These are phyloP conservation scores for Halisarca cf. caerulea DNA, from an alignment of 37 sponge, comb jelly and placozoan species.

Conservation along the genomic window DNA sequence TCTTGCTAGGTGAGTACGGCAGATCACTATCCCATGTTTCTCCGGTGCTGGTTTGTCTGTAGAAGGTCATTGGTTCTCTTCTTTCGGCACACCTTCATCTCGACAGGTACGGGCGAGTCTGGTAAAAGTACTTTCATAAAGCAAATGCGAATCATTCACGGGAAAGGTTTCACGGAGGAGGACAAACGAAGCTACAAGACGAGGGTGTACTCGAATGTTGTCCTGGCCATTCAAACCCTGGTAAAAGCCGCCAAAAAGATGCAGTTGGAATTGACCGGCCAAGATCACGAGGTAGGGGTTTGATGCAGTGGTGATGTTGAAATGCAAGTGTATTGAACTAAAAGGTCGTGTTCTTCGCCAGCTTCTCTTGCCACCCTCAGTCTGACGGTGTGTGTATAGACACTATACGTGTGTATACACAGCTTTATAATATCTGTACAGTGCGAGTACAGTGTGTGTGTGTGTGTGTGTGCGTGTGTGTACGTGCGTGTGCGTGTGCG, in stretches of 20 bases:
- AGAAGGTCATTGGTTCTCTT: not conserved
- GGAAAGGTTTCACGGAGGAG: constrained; percentile 76
- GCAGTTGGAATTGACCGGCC: constrained; percentile 24
- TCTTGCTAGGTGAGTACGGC: constrained; percentile 85
- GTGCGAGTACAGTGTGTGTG: too few species aligned
- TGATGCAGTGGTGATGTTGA: too few species aligned
- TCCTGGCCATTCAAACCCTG: constrained; percentile 67
- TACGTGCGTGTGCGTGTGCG: too few species aligned
- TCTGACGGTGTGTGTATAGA: too few species aligned
- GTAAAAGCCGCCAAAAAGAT: constrained; percentile 55
- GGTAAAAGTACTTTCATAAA: constrained; percentile 99
- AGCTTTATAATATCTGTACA: too few species aligned
- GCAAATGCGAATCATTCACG: constrained; percentile 98
- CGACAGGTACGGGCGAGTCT: constrained; percentile 92
- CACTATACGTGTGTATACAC: too few species aligned
- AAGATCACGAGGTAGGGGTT: constrained; percentile 28
- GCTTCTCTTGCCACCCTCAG: too few species aligned
- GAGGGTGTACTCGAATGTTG: constrained; percentile 78
- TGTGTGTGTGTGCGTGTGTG: too few species aligned
- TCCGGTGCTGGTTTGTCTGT: too few species aligned
- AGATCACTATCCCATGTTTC: too few species aligned
- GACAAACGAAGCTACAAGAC: constrained; percentile 69
- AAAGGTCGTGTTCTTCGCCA: too few species aligned
- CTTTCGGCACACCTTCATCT: not conserved
- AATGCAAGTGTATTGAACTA: too few species aligned